phyloP scores from a whole-genome alignment of 2,113 vertebrate species.

The Neotoma lepida region DNA sequence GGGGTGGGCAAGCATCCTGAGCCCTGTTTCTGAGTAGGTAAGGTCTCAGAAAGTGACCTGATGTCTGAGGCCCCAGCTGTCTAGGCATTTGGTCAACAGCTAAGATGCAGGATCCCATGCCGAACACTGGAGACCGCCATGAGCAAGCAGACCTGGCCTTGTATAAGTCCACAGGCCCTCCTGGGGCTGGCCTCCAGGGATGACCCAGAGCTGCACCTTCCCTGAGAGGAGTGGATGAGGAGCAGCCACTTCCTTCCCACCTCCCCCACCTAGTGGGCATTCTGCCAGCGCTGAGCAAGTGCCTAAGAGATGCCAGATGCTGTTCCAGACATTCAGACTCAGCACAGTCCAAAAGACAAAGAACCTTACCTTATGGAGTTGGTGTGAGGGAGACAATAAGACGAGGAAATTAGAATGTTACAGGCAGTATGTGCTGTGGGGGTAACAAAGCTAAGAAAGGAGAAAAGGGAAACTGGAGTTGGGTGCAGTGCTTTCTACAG shows the following conservation, averaged over 20 bases:
- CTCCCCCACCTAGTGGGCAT: neutral
- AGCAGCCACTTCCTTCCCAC: neutral
- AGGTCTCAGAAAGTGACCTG: neutral
- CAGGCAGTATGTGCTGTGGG: neutral
- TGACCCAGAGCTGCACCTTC: neutral
- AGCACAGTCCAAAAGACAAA: neutral
- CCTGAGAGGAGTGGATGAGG: neutral
- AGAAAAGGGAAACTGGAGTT: neutral
- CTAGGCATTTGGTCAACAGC: neutral
- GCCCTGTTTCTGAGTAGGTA: neutral
- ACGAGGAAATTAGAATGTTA: neutral
- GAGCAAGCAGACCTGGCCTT: neutral
- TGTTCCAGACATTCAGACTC: neutral
- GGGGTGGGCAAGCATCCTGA: neutral
- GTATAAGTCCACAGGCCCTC: accelerated
- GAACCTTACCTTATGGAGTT: neutral
- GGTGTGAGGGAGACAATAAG: neutral
- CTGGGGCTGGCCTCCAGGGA: neutral
- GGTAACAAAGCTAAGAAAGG: neutral
- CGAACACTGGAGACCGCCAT: neutral
- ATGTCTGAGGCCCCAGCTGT: neutral
- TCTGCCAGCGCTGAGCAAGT: neutral
- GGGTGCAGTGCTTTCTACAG: neutral
- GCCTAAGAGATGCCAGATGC: neutral
- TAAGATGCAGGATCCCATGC: no score